Evolutionary conservation across 2,797 vertebrate species (phyloP).

Genomic region (Xiphorhynchus erythropygius): DNA sequence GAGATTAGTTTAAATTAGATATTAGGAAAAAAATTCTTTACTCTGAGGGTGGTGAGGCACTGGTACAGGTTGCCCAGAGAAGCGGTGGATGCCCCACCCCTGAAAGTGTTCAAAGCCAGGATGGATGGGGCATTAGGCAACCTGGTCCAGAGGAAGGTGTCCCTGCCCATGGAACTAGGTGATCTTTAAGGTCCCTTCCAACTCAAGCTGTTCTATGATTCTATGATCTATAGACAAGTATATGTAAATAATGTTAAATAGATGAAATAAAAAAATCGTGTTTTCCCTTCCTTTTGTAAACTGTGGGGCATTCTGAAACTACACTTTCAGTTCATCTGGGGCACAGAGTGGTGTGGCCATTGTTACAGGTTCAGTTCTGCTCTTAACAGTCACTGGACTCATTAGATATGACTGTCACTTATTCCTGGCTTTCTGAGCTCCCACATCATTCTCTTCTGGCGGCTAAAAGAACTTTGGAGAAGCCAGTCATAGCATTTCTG

Average conservation of each 20-base stretch:
- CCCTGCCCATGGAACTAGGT: neutral
- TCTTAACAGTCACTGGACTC: neutral
- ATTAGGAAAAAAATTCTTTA: neutral
- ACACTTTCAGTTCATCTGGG: neutral
- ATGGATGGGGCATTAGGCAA: neutral
- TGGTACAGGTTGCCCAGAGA: neutral
- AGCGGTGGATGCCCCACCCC: too few species aligned
- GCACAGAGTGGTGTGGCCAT: neutral
- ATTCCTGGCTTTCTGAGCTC: neutral
- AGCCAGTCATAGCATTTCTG: neutral
- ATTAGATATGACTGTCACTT: neutral
- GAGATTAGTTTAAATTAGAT: neutral
- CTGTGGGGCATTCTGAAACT: neutral
- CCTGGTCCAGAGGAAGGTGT: neutral
- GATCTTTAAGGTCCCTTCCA: neutral
- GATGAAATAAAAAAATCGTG: neutral
- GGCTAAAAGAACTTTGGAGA: neutral
- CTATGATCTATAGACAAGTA: neutral
- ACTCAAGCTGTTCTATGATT: neutral
- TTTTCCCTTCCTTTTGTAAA: neutral
- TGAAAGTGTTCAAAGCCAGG: neutral
- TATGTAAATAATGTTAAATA: neutral
- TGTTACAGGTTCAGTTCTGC: neutral
- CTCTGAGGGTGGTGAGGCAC: fast-evolving
- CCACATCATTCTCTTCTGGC: neutral